Conservation (phyloP, 2,113 vertebrate genomes). For the Picathartes gymnocephalus region DNA sequence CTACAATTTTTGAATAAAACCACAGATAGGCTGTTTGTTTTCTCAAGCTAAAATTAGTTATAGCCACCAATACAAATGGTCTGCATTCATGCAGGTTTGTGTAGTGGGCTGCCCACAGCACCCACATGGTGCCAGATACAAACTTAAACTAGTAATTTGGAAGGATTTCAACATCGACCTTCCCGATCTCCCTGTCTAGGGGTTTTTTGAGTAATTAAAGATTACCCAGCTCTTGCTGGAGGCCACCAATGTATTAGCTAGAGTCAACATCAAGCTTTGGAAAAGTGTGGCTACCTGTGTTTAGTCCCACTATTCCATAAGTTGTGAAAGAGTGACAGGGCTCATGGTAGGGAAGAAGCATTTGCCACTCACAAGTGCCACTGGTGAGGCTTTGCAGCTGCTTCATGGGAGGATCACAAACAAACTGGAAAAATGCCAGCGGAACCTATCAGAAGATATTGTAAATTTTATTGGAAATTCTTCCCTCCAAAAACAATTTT, state of each 20-base stretch:
- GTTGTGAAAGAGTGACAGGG: background rate
- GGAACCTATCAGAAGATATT: background rate
- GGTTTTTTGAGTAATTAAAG: conserved; percentile 19
- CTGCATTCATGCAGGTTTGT: conserved; percentile 5
- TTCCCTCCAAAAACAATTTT: background rate
- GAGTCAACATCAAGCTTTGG: background rate
- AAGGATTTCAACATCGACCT: conserved; percentile 36
- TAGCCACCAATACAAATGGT: conserved; percentile 25
- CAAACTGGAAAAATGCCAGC: background rate
- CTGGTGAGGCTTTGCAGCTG: background rate
- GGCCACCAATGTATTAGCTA: background rate
- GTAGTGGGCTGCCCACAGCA: conserved; percentile 1
- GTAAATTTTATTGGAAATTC: background rate
- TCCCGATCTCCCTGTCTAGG: background rate
- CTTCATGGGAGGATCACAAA: background rate
- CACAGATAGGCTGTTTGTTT: conserved; percentile 64
- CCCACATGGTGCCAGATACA: conserved; percentile 35
- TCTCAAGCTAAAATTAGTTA: conserved; percentile 64
- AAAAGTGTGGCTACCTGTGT: background rate
- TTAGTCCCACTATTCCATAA: background rate
- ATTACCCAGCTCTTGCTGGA: background rate
- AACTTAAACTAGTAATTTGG: conserved; percentile 58
- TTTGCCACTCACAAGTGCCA: background rate
- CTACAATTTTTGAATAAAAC: conserved; percentile 63
- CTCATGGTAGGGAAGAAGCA: background rate